phyloP scores from a whole-genome alignment of 2,113 vertebrate genomes.

The Neogale vison region DNA sequence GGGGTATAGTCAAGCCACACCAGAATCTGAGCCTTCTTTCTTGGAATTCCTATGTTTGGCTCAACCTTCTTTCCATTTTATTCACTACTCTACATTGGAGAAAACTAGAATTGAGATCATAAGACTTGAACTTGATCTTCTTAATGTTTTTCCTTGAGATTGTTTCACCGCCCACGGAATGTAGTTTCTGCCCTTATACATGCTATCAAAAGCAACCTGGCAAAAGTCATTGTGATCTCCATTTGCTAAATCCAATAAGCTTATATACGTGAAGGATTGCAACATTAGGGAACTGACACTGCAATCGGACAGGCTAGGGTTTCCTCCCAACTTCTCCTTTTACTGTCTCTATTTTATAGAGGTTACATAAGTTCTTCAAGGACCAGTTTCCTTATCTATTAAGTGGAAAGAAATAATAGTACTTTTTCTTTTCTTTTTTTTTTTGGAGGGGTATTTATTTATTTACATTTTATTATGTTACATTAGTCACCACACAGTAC shows the following conservation, averaged over 20 bases:
- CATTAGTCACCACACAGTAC: no score
- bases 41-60: neutral
- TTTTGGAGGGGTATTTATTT: no score
- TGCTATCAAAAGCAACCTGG: neutral
- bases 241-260: neutral
- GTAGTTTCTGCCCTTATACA: neutral
- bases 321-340: neutral
- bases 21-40: neutral
- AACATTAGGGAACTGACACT: neutral
- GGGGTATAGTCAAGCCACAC: neutral
- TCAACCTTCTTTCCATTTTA: neutral
- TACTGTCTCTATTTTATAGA: neutral
- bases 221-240: neutral
- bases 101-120: conserved; percentile 10
- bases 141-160: neutral
- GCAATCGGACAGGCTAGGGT: neutral
- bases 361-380: neutral
- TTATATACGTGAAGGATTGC: neutral
- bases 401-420: neutral
- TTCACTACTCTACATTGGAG: neutral
- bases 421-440: neutral
- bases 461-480: no score
- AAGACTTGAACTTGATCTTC: neutral
- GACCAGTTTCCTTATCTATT: neutral
- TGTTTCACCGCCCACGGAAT: neutral